Evolutionary conservation across 2,113 vertebrate genomes (phyloP).

Genomic region (Pseudorectes ferrugineus): DNA sequence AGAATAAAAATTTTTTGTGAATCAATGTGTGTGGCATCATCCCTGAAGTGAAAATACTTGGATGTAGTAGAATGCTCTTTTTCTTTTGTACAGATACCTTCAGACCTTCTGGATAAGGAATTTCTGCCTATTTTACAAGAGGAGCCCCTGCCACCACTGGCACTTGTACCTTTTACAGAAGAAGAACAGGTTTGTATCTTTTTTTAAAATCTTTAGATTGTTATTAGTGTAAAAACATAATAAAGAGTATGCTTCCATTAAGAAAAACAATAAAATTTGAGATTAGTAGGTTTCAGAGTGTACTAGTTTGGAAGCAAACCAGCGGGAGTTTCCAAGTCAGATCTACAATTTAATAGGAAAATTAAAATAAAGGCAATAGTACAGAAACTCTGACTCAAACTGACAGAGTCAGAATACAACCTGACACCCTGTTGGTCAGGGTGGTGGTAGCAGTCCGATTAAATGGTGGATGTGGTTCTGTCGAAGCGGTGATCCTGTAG

Average conservation of each 20-base stretch:
- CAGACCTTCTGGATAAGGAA: conserved; percentile 97
- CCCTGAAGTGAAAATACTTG: background rate
- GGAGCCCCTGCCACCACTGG: conserved; percentile 92
- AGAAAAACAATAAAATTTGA: background rate
- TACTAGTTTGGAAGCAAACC: background rate
- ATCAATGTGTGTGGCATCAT: background rate
- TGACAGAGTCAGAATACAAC: fast-evolving
- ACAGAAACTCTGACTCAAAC: background rate
- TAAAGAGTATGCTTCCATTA: background rate
- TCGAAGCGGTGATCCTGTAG: background rate
- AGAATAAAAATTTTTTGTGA: background rate
- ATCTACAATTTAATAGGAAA: background rate
- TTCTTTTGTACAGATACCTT: conserved; percentile 81
- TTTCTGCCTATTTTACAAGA: conserved; percentile 98
- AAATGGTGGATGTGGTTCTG: background rate
- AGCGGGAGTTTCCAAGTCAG: background rate
- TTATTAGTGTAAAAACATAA: background rate
- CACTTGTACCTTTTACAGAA: conserved; percentile 98
- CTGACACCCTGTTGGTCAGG: background rate
- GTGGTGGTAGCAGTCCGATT: background rate
- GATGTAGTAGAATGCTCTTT: background rate
- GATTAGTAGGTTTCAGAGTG: background rate
- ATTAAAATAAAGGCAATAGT: background rate
- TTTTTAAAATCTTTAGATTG: background rate
- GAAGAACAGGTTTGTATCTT: conserved; percentile 88